phyloP scores from a whole-genome alignment of 1,140 invertebrate species.

The Nephila pilipes region DNA sequence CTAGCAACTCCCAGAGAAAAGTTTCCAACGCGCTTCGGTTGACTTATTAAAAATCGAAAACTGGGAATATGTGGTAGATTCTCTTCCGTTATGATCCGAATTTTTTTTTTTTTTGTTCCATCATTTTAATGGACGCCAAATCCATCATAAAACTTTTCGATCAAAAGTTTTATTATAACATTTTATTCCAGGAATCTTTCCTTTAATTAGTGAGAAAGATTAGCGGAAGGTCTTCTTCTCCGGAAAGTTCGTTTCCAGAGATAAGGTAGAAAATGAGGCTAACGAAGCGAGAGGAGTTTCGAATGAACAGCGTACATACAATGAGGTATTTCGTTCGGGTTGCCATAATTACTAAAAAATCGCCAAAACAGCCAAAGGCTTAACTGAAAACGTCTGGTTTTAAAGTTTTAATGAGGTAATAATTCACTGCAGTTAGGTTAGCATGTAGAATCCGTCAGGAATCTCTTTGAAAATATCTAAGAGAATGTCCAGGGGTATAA shows the following conservation, averaged over 20 bases:
- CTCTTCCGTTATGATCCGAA: background rate
- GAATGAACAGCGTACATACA: conserved; percentile 36
- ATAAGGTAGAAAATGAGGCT: conserved; percentile 60
- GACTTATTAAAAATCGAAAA: conserved; percentile 75
- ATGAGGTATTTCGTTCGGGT: background rate
- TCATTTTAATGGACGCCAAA: conserved; percentile 46
- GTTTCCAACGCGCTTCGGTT: conserved; percentile 45
- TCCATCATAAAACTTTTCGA: conserved; percentile 74
- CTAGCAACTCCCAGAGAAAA: conserved; percentile 1
- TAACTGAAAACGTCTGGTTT: no score
- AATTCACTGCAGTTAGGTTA: no score
- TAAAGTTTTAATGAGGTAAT: no score
- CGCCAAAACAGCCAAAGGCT: background rate
- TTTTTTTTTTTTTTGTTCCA: conserved; percentile 13
- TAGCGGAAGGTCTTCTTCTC: conserved; percentile 45
- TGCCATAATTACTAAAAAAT: conserved; percentile 1
- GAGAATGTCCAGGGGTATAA: no score
- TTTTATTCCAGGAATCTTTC: conserved; percentile 64
- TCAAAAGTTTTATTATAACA: conserved; percentile 75
- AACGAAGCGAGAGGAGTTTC: conserved; percentile 51
- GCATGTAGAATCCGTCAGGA: no score
- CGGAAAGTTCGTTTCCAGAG: conserved; percentile 60
- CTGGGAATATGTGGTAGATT: background rate
- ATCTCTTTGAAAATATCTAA: no score
- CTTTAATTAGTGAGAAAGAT: conserved; percentile 74